A percentile compares a stretch with the other conserved stretches of the same genome.
phyloP scores from a whole-genome alignment of 1,140 invertebrate species.

The Aleiodes sp. region DNA sequence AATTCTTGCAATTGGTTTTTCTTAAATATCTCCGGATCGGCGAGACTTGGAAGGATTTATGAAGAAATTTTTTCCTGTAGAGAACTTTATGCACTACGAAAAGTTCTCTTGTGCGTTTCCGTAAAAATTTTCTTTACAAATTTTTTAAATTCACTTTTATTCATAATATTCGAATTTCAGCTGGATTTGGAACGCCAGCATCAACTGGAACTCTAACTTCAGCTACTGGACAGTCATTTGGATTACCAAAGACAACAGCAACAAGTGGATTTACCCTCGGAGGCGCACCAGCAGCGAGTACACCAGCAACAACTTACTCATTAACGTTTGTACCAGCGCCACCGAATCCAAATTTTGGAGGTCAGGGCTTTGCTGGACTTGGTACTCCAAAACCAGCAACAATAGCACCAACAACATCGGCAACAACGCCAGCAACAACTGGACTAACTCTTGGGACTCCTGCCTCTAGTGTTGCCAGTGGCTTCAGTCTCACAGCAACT shows the following conservation, averaged over 20 bases:
- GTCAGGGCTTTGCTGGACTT: constrained; percentile 34
- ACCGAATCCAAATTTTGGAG: too few relatives aligned
- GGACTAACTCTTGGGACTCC: constrained; percentile 48
- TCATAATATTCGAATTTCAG: too few relatives aligned
- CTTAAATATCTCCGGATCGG: too few relatives aligned
- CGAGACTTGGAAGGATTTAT: too few relatives aligned
- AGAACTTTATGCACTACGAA: too few relatives aligned
- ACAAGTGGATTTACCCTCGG: constrained; percentile 4
- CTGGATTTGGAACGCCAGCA: not conserved
- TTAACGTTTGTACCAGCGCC: too few relatives aligned
- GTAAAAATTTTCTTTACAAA: too few relatives aligned
- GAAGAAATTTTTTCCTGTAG: too few relatives aligned
- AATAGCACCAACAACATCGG: constrained; percentile 50
- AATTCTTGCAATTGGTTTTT: too few relatives aligned
- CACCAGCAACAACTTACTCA: constrained; percentile 36
- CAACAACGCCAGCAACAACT: constrained; percentile 39
- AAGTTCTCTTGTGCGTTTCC: too few relatives aligned
- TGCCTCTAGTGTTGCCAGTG: constrained; percentile 30
- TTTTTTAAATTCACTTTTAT: too few relatives aligned
- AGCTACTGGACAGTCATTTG: not conserved
- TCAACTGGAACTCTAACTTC: not conserved
- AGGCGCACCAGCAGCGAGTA: constrained; percentile 27
- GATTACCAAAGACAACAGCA: not conserved
- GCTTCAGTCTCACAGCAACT: constrained; percentile 43
- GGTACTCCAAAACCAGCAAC: constrained; percentile 37